These are phyloP conservation scores for Erythrocercus mccallii DNA, from an alignment of 2,113 vertebrate species.

Conservation along the genomic window DNA sequence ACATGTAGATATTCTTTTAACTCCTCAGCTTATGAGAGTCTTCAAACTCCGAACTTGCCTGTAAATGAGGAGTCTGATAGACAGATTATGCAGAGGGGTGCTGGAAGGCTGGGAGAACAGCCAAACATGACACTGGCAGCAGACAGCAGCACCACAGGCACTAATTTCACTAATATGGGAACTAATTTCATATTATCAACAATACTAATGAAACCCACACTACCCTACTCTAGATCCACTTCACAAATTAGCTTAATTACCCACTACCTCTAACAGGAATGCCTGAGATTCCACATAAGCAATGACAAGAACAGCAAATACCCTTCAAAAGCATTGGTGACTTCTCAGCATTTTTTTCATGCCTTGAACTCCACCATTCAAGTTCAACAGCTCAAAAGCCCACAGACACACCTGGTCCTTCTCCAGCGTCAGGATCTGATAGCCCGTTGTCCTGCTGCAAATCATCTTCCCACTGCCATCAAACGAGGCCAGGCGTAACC, in stretches of 20 bases:
- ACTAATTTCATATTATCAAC: neutral
- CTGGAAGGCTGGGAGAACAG: neutral
- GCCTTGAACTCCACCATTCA: neutral
- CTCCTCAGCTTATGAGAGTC: neutral
- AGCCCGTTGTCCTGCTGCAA: constrained; percentile 89
- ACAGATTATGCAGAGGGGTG: neutral
- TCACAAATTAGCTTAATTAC: neutral
- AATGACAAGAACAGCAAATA: neutral
- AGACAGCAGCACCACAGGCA: neutral
- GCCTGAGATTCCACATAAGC: neutral
- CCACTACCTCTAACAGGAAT: neutral
- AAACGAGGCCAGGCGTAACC: constrained; percentile 91
- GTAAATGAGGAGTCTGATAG: neutral
- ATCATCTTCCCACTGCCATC: constrained; percentile 88
- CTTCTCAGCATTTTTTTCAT: neutral
- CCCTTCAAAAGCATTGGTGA: neutral
- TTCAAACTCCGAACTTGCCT: neutral
- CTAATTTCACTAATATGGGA: neutral
- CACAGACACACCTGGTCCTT: constrained; percentile 89
- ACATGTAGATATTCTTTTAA: neutral
- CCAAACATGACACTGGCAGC: neutral
- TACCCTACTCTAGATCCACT: neutral
- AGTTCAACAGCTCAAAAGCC: neutral
- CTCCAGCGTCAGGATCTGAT: constrained; percentile 91
- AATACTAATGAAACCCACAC: neutral